Evolutionary conservation across 2,797 vertebrate genomes (phyloP), one percentile per base, ranked within the genome.

Genomic region (Thaleichthys pacificus): DNA sequence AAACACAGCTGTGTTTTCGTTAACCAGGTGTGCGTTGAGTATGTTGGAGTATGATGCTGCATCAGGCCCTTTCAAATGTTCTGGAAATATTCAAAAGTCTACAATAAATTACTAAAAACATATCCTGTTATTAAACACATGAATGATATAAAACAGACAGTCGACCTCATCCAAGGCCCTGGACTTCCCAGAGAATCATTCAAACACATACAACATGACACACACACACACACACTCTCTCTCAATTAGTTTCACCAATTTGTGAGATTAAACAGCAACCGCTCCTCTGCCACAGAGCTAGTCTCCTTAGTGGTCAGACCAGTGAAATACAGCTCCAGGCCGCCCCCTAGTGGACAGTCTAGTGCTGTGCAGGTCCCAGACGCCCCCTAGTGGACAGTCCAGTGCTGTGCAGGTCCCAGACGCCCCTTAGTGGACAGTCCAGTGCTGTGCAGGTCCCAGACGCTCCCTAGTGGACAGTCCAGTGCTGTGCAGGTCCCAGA

Each of bases 91-190:
- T 76, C 57, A 80, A 66, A 68, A 77, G 61, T 56, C 77, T 84
- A 82, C 71, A 88, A 88, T 91, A 91, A 89, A 82, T 89, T 82
- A 90, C 83, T 82, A 82, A 0, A 54, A 82, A 69, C 54, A 54
- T n/a, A 83, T 80, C 72, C 66, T n/a, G 58, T 7, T 64, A 76
- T 71, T 26, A 72, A 77, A 74, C 74, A 73, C 69, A 22, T 28
- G 4, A 8, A 35, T 47, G 42, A 65, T 75, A 66, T 49, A 78
- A 72, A 57, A 69, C 60, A 14, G 24, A 77, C 63, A 74, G 71
- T 57, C 7, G 3, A 56, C 68, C 42, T 61, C 17, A 47, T 49
- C 51, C 42, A 28, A 72, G 51, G 15, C 32, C 14, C 35, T 15
- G 6, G 11, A 54, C 30, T 30, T 68, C 68, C 11, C 9, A 12